Evolutionary conservation across 2,797 vertebrate genomes (phyloP), one percentile per base, ranked within the genome.

Genomic region (Microhierax caerulescens): DNA sequence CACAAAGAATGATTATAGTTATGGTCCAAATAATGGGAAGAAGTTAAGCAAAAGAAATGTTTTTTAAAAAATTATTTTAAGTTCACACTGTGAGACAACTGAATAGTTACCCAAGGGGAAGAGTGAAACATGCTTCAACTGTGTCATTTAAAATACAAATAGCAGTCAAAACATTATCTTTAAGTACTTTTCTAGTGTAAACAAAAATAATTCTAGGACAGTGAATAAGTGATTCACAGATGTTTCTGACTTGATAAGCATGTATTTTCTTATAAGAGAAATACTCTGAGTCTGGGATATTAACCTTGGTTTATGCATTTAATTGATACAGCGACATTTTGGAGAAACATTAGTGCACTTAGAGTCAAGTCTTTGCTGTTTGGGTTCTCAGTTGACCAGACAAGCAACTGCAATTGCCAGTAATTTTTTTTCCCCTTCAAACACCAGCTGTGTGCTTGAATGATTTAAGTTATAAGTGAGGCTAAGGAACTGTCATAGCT

Each of bases 191-290:
- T 72, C 45, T 77, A 80, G 15, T 57, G 41, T 79, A 43, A 97
- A 95, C 28, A 70, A 64, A 96, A 95, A 88, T 23, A 91, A 63
- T 59, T 21, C 53, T 43, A 83, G 59, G 28, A 37, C 95, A 97
- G 85, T 34, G 56, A 80, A 65, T 59, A 63, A 84, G 61, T 4
- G 16, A 93, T 20, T 93, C 81, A 84, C 53, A 91, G 63, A 82
- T 47, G 37, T 61, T 81, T 93, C 82, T 91, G 76, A 91, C 64
- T 85, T 77, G 54, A 61, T 23, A 20, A 80, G 60, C 50, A 90
- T 30, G 1, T 88, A 83, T 85, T 95, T 61, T 25, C 60, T 53
- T 95, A 17, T 34, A 77, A 90, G 78, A 96, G 82, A 80, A 95
- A 90, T 93, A 88, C 65, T 54, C 51, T 45, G 43, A 90, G 43